Conservation (phyloP, 2,113 vertebrate genomes). For the Heterotilapia buettikoferi region DNA sequence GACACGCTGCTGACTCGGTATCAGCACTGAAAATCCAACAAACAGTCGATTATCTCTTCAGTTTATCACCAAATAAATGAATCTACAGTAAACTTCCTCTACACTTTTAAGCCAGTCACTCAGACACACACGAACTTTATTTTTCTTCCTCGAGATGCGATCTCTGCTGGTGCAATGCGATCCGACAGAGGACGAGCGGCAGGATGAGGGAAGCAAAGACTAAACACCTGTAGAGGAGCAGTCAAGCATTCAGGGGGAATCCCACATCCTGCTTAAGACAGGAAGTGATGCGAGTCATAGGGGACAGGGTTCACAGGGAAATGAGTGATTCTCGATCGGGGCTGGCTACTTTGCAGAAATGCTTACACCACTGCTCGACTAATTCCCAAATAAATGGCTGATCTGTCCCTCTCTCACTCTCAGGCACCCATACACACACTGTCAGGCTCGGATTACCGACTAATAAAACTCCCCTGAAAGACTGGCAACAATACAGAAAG, state of each 20-base stretch:
- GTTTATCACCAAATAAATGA: neutral
- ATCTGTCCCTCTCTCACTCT: neutral
- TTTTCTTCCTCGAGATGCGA: neutral
- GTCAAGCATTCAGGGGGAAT: slow-evolving; percentile 23
- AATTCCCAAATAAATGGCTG: neutral
- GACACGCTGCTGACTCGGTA: neutral
- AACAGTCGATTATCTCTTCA: neutral
- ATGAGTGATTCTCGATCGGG: neutral
- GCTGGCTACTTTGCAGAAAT: neutral
- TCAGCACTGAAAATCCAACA: neutral
- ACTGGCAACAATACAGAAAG: neutral
- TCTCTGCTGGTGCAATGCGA: neutral
- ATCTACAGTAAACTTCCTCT: slow-evolving; percentile 47
- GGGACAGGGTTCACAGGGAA: slow-evolving; percentile 12
- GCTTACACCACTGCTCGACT: neutral
- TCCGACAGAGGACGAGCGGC: slow-evolving; percentile 3
- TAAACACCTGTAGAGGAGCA: slow-evolving; percentile 46
- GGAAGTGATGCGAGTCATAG: slow-evolving; percentile 30
- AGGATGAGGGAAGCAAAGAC: slow-evolving; percentile 28
- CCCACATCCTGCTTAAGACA: slow-evolving; percentile 41
- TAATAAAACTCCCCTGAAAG: neutral
- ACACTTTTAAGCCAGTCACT: neutral
- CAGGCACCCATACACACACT: neutral
- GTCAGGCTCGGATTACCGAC: neutral
- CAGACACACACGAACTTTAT: slow-evolving; percentile 1